phyloP scores from a whole-genome alignment of 2,888 invertebrate species.

The Epinotia ramella region DNA sequence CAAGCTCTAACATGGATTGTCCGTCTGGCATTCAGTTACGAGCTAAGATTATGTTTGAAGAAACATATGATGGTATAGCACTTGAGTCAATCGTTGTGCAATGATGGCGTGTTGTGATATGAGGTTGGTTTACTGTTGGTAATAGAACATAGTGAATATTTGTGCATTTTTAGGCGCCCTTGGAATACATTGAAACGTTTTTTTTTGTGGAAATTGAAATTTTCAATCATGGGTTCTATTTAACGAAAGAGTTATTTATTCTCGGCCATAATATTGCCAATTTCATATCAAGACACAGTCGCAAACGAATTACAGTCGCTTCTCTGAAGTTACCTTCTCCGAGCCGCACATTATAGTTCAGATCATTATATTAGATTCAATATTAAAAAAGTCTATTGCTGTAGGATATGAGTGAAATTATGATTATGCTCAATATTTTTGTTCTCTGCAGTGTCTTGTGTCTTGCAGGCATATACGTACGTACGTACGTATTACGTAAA shows the following conservation, averaged over 20 bases:
- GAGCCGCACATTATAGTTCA: background rate
- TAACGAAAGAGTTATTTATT: background rate
- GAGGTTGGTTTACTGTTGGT: background rate
- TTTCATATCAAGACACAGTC: background rate
- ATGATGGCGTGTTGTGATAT: background rate
- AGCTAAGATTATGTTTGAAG: conserved; percentile 12
- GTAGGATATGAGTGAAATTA: background rate
- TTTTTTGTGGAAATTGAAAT: background rate
- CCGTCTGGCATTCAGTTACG: conserved; percentile 14
- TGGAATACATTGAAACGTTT: background rate
- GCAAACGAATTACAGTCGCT: background rate
- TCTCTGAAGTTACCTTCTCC: conserved; percentile 28
- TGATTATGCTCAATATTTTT: no score
- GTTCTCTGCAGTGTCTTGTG: no score
- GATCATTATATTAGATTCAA: background rate
- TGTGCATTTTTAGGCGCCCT: background rate
- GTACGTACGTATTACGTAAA: no score
- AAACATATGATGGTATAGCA: background rate
- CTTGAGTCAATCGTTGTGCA: conserved; percentile 3
- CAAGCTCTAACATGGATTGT: background rate
- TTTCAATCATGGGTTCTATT: background rate
- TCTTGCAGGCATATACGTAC: background rate
- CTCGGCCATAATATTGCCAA: background rate
- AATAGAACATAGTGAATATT: background rate
- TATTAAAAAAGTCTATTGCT: background rate